These are phyloP conservation scores for Malurus leucopterus DNA, from an alignment of 2,797 vertebrate species.

Conservation along the genomic window DNA sequence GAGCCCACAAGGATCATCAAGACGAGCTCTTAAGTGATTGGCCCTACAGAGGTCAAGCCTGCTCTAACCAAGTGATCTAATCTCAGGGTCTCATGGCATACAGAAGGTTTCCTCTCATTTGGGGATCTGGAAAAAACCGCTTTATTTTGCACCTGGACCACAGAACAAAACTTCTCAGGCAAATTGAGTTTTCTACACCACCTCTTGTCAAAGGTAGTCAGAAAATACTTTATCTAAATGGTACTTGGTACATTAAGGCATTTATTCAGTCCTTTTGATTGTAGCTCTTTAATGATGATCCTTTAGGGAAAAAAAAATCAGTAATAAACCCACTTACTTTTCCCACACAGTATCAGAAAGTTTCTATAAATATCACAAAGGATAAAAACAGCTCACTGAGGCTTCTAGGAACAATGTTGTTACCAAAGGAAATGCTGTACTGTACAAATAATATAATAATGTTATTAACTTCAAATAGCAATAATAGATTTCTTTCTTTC, in stretches of 20 bases:
- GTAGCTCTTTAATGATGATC: neutral
- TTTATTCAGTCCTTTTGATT: neutral
- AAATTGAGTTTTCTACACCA: neutral
- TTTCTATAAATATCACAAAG: neutral
- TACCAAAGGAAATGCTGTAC: neutral
- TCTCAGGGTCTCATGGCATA: neutral
- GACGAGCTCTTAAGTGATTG: neutral
- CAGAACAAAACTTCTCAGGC: neutral
- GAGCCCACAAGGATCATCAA: neutral
- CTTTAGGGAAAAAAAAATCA: neutral
- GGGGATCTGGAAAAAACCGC: neutral
- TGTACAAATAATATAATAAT: neutral
- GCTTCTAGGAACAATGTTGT: neutral
- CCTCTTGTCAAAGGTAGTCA: slow-evolving; percentile 22
- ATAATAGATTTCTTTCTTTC: neutral
- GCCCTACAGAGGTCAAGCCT: neutral
- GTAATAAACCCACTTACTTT: neutral
- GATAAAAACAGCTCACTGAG: neutral
- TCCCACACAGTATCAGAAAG: neutral
- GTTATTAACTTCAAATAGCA: neutral
- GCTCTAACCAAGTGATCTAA: neutral
- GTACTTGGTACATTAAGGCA: neutral
- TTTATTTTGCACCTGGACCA: neutral
- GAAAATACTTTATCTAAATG: neutral
- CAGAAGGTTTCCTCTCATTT: neutral